phyloP scores from a whole-genome alignment of 2,113 vertebrate species.

The Eira barbara region DNA sequence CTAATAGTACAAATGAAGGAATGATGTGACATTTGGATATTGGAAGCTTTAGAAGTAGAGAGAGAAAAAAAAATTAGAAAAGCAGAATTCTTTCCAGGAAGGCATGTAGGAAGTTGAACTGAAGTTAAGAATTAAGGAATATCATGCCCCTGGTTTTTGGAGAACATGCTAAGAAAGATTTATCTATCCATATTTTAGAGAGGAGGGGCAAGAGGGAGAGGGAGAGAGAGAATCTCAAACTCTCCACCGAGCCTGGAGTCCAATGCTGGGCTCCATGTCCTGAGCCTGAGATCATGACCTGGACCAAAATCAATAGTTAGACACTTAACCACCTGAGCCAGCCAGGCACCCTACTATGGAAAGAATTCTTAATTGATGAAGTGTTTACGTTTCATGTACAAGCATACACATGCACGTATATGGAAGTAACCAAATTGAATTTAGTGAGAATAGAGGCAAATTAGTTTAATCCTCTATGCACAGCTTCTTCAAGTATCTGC shows the following conservation, averaged over 20 bases:
- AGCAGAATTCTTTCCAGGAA: not conserved
- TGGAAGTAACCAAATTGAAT: not conserved
- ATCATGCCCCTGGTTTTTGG: not conserved
- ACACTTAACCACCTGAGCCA: not conserved
- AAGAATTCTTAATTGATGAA: not conserved
- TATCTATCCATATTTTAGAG: not conserved
- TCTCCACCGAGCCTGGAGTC: not conserved
- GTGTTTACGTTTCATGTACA: not conserved
- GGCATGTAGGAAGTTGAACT: not conserved
- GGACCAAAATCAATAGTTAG: not conserved
- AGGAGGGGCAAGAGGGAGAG: not conserved
- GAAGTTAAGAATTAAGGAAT: not conserved
- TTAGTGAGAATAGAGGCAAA: not conserved
- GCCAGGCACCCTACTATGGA: not conserved
- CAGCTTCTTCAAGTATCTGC: not conserved
- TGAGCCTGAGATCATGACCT: not conserved
- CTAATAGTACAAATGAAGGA: not conserved
- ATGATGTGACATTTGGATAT: not conserved
- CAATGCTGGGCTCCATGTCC: not conserved
- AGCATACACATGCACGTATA: rapidly evolving
- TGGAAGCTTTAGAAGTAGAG: not conserved
- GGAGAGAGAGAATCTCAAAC: not conserved
- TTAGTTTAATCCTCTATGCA: not conserved
- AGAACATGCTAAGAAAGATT: not conserved
- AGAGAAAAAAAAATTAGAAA: not conserved